These are phyloP conservation scores for Furnarius figulus DNA, from an alignment of 2,113 vertebrate genomes.

Conservation along the genomic window DNA sequence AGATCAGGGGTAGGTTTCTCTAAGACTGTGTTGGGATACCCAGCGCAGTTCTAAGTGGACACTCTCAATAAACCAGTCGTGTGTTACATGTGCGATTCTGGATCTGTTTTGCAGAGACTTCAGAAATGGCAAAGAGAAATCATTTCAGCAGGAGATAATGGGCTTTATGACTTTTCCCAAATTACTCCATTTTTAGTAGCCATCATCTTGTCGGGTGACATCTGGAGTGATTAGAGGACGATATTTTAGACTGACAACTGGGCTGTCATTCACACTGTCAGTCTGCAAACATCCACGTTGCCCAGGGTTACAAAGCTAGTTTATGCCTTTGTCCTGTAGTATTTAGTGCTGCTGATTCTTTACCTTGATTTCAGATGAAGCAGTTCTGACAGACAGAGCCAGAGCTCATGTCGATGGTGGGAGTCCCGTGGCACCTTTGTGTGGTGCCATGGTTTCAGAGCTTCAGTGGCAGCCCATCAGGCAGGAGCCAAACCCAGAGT, in stretches of 20 bases:
- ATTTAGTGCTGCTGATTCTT: constrained; percentile 53
- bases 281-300: constrained; percentile 64
- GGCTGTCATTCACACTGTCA: constrained; percentile 54
- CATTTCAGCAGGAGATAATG: constrained; percentile 61
- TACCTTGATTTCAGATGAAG: constrained; percentile 60
- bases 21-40: neutral
- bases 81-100: neutral
- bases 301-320: constrained; percentile 66
- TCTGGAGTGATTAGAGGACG: constrained; percentile 51
- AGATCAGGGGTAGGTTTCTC: neutral
- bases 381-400: neutral
- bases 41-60: neutral
- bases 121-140: constrained; percentile 40
- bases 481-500: no score
- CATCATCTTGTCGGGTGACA: constrained; percentile 60
- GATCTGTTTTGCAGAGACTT: constrained; percentile 40
- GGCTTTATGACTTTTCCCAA: constrained; percentile 56
- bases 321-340: constrained; percentile 56
- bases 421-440: constrained; percentile 52
- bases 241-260: constrained; percentile 58
- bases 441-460: neutral
- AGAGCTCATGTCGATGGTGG: constrained; percentile 18
- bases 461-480: constrained; percentile 17
- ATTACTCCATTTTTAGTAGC: constrained; percentile 64
- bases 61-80: neutral